Evolutionary conservation across 2,888 invertebrate genomes (phyloP), one percentile per base, ranked within the genome.

Genomic region (Pachymerium ferrugineum): DNA sequence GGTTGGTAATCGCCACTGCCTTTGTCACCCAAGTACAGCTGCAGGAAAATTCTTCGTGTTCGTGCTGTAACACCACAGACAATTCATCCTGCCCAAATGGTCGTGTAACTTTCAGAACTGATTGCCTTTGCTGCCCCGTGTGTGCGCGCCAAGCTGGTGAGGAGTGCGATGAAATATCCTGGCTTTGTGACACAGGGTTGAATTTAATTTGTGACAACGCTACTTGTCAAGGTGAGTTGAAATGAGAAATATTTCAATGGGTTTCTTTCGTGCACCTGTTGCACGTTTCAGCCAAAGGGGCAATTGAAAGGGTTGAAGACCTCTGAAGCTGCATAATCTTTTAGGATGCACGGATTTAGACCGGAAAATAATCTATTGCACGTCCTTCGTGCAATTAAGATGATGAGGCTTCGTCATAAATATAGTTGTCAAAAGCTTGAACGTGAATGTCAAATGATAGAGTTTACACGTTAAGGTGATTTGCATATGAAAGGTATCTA

Each of bases 111-210:
- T 54, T 67, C 16, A n/a, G 73, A 30, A 54, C 68, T 31, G 73
- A 73, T 67, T 73, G 73, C 67, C 67, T 67, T 12, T 73, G 73
- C 35, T 73, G 73, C 22, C 25, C 62, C 54, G 73, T 73, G 10
- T 73, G 73, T 62, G 68, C 73, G 30, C 29, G 67, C 29, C 73
- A 73, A 30, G 19, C 30, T 30, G 67, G 67, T 16, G 73, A 54
- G n/a, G 19, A 29, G 12, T 73, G 73, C 68, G 67, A 73, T 62
- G 10, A 30, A 8, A 12, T 25, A 3, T 16, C 31, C 10, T 19
- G n/a, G 30, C 73, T 67, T 30, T 73, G 73, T 35, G 73, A 73
- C 67, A 19, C 3, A 6, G 73, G 25, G 31, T 29, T 62, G 31
- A 31, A 19, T 25, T 67, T 73, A n/a, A 67, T 62, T 19, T 73